A percentile compares a stretch with the other conserved stretches of the same genome.
These are phyloP conservation scores for Cataglyphis hispanica DNA, from an alignment of 1,140 invertebrate genomes.

Conservation along the genomic window DNA sequence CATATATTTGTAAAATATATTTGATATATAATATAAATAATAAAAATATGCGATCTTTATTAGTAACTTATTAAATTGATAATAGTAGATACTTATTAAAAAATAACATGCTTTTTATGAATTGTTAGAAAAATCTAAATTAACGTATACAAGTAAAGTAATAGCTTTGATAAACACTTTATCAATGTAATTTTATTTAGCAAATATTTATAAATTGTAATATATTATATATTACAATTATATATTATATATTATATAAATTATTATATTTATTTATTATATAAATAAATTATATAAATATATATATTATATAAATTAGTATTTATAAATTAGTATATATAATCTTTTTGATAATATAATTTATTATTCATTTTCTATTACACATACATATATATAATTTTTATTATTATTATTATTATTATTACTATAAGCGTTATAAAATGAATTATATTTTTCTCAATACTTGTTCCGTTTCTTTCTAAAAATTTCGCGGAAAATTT, in stretches of 20 bases:
- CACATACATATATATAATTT: not conserved
- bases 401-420: not conserved
- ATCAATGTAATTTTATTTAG: not conserved
- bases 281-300: not conserved
- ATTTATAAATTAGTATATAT: not conserved
- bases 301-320: not conserved
- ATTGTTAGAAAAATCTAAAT: not conserved
- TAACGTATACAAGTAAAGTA: not conserved
- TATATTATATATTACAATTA: not conserved
- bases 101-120: not conserved
- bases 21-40: not conserved
- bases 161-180: not conserved
- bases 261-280: not conserved
- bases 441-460: not conserved
- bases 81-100: not conserved
- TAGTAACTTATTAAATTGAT: not conserved
- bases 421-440: not conserved
- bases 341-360: not conserved
- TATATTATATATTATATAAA: not conserved
- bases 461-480: not conserved
- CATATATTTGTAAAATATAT: not conserved
- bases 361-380: not conserved
- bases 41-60: not conserved
- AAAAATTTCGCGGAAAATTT: not conserved
- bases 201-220: not conserved